A percentile compares a stretch with the other conserved stretches of the same genome.
Conservation (phyloP, 1,140 invertebrate genomes). For the Drosophila seguyi region DNA sequence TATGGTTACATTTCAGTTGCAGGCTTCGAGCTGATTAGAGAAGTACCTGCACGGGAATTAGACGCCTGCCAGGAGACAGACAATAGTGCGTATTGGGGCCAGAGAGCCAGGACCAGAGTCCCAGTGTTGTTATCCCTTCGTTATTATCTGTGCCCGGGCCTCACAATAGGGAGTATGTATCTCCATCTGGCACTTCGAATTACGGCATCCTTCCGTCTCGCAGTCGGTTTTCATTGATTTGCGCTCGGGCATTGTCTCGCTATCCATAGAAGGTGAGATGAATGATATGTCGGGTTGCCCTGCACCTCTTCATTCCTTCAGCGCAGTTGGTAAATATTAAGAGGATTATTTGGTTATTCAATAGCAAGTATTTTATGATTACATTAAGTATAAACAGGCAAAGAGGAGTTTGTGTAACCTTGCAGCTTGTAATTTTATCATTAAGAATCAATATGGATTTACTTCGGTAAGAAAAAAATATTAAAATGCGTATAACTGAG, state of each 20-base stretch:
- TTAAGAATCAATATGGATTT: too few relatives aligned
- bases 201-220: background rate
- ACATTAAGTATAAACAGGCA: background rate
- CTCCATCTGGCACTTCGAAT: background rate
- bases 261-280: conserved; percentile 10
- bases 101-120: background rate
- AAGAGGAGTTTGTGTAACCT: background rate
- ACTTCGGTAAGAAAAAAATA: too few relatives aligned
- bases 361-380: background rate
- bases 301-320: background rate
- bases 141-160: conserved; percentile 15
- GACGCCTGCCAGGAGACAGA: conserved; percentile 2
- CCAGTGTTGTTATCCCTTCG: background rate
- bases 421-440: background rate
- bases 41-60: conserved; percentile 10
- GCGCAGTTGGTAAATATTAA: background rate
- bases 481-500: too few relatives aligned
- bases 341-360: background rate
- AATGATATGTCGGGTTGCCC: too few relatives aligned
- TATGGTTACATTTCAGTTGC: conserved; percentile 36
- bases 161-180: conserved; percentile 16
- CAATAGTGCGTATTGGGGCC: conserved; percentile 13
- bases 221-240: conserved; percentile 12
- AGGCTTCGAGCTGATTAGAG: conserved; percentile 35
- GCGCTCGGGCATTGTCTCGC: background rate